Conservation (phyloP, 1,140 invertebrate species). For the Bombus affinis region DNA sequence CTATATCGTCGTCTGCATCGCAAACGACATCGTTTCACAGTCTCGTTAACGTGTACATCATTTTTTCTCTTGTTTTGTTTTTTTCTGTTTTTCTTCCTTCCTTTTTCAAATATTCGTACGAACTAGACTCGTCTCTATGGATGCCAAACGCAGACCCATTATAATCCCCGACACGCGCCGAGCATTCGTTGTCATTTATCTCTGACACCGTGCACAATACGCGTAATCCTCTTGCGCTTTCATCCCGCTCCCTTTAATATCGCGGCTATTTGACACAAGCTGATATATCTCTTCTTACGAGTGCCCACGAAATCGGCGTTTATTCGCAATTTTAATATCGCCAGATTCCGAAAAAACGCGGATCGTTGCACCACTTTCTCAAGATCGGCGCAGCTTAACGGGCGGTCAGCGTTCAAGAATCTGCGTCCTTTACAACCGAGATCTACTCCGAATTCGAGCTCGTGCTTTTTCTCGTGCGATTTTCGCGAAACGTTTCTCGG, state of each 20-base stretch:
- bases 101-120: slow-evolving; percentile 45
- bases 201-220: slow-evolving; percentile 68
- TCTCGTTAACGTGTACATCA: not conserved
- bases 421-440: not conserved
- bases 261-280: slow-evolving; percentile 61
- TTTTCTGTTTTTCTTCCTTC: not conserved
- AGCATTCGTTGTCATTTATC: slow-evolving; percentile 70
- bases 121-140: slow-evolving; percentile 41
- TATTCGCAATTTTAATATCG: not conserved
- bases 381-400: not conserved
- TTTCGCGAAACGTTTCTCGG: not conserved
- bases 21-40: slow-evolving; percentile 10
- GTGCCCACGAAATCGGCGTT: slow-evolving; percentile 20
- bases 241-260: slow-evolving; percentile 63
- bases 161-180: slow-evolving; percentile 62
- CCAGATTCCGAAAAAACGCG: not conserved
- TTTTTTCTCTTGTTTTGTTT: not conserved
- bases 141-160: slow-evolving; percentile 59
- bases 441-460: slow-evolving; percentile 9
- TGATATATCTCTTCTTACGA: slow-evolving; percentile 58
- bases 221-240: slow-evolving; percentile 67
- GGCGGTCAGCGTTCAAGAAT: not conserved
- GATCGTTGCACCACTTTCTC: not conserved
- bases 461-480: not conserved
- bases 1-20: not conserved